These are phyloP conservation scores for Scomber colias DNA, from an alignment of 2,113 vertebrate species.

Conservation along the genomic window DNA sequence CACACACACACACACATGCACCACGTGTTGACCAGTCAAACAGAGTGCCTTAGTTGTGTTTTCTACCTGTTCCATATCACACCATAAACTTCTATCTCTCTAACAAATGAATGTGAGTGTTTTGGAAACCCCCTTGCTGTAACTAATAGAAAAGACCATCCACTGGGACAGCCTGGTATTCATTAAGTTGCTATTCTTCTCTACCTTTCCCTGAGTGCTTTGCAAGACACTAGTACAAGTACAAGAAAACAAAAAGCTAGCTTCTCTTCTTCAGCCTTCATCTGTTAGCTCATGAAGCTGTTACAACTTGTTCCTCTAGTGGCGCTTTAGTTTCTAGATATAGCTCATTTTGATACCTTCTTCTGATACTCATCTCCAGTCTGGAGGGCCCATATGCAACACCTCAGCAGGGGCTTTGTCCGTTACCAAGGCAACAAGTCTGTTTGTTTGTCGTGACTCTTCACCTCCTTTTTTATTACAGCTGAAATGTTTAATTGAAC, in stretches of 20 bases:
- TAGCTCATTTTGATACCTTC: slow-evolving; percentile 38
- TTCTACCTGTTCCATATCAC: slow-evolving; percentile 9
- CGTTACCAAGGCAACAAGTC: slow-evolving; percentile 63
- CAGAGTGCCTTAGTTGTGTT: slow-evolving; percentile 38
- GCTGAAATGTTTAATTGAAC: slow-evolving; percentile 69
- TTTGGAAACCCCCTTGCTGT: slow-evolving; percentile 62
- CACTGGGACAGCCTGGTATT: slow-evolving; percentile 70
- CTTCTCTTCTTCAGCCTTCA: slow-evolving; percentile 10
- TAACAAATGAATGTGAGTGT: slow-evolving; percentile 54
- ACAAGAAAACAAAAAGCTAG: slow-evolving; percentile 40
- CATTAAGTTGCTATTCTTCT: slow-evolving; percentile 71
- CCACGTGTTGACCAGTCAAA: slow-evolving; percentile 70
- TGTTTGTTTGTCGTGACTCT: slow-evolving; percentile 75
- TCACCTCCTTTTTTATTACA: slow-evolving; percentile 59
- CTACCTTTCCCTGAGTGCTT: slow-evolving; percentile 52
- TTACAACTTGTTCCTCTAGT: slow-evolving; percentile 7
- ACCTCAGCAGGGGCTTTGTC: slow-evolving; percentile 51
- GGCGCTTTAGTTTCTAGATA: slow-evolving; percentile 28
- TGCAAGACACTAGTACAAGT: slow-evolving; percentile 52
- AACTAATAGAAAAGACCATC: slow-evolving; percentile 58
- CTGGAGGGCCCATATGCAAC: slow-evolving; percentile 22
- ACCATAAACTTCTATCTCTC: not conserved
- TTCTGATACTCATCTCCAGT: not conserved
- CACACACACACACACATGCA: slow-evolving; percentile 53
- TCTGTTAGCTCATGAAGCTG: slow-evolving; percentile 10